phyloP scores from a whole-genome alignment of 2,113 vertebrate genomes.

The Chlorodrepanis virens region DNA sequence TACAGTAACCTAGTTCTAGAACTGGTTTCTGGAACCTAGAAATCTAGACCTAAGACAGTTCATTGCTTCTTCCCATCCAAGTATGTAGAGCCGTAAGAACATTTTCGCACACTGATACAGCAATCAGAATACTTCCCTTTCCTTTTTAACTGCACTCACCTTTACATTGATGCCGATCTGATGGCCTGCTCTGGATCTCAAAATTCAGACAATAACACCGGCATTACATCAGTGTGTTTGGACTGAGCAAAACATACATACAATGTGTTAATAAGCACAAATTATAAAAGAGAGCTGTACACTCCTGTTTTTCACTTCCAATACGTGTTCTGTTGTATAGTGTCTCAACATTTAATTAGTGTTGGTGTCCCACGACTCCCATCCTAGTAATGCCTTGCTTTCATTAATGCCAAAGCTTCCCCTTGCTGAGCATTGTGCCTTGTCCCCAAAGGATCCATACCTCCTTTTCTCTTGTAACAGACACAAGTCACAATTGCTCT shows the following conservation, averaged over 20 bases:
- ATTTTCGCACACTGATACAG: accelerated
- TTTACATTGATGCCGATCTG: background rate
- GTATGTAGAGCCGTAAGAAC: accelerated
- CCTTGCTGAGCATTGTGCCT: background rate
- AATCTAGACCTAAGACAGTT: background rate
- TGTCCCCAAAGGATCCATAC: background rate
- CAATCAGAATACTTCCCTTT: background rate
- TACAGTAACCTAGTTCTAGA: background rate
- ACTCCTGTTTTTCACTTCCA: background rate
- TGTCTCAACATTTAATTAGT: background rate
- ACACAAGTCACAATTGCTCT: background rate
- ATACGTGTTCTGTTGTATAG: accelerated
- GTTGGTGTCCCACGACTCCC: accelerated
- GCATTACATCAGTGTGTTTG: background rate
- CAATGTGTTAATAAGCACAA: background rate
- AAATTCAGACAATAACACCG: background rate
- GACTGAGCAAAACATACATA: background rate
- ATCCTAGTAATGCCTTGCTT: background rate
- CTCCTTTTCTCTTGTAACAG: background rate
- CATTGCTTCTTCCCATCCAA: background rate
- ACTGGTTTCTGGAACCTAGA: background rate
- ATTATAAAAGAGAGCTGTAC: background rate
- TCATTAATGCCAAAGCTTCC: background rate
- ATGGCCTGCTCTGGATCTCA: background rate
- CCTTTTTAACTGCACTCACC: background rate